These are phyloP conservation scores for Portevinia maculata DNA, from an alignment of 2,888 invertebrate genomes.

Conservation along the genomic window DNA sequence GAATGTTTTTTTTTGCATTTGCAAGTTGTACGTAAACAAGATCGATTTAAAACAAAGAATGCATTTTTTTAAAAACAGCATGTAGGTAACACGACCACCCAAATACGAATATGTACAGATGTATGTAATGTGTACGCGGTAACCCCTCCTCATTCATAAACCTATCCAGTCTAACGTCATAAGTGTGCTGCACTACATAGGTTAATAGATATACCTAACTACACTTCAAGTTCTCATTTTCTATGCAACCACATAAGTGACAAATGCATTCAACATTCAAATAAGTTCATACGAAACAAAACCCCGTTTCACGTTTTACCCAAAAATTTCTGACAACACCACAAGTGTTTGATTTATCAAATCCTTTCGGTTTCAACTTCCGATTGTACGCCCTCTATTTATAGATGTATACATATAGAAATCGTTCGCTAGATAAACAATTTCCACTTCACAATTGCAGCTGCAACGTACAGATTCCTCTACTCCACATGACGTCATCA, in stretches of 20 bases:
- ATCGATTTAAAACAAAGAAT: too few relatives aligned
- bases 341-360: conserved; percentile 64
- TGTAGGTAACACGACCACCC: too few relatives aligned
- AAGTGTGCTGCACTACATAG: too few relatives aligned
- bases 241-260: background rate
- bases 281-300: background rate
- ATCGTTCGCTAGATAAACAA: conserved; percentile 59
- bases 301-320: background rate
- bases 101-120: too few relatives aligned
- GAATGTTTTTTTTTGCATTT: too few relatives aligned
- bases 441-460: conserved; percentile 68
- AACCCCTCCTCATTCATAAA: too few relatives aligned
- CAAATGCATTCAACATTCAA: conserved; percentile 5
- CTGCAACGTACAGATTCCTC: conserved; percentile 63
- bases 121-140: too few relatives aligned
- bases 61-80: too few relatives aligned
- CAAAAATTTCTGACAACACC: conserved; percentile 1
- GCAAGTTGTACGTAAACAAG: too few relatives aligned
- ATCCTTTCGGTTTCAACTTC: conserved; percentile 52
- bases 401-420: conserved; percentile 31
- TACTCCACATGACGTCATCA: conserved; percentile 62
- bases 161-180: too few relatives aligned
- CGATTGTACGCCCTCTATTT: conserved; percentile 46
- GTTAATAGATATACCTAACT: too few relatives aligned
- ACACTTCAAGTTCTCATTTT: background rate